Conservation (phyloP, 2,113 vertebrate genomes). For the Falcunculus frontatus region DNA sequence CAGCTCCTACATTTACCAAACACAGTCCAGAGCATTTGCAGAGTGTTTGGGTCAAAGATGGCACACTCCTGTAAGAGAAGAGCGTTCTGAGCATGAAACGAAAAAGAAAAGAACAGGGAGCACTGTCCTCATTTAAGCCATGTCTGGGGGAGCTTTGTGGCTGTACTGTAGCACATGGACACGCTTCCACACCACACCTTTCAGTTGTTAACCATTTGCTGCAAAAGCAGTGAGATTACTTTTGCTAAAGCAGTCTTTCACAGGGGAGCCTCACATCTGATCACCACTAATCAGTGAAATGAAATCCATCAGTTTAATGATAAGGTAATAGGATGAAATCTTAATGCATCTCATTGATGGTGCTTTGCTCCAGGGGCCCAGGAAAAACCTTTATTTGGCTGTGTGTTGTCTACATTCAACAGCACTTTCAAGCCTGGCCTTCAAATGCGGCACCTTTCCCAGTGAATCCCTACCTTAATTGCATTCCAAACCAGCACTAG, state of each 20-base stretch:
- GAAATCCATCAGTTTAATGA: neutral
- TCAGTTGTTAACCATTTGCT: neutral
- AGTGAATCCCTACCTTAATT: neutral
- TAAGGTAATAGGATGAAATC: neutral
- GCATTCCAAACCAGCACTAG: neutral
- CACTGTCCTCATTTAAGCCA: neutral
- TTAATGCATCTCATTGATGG: neutral
- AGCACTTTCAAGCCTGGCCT: neutral
- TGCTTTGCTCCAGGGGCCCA: neutral
- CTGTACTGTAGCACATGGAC: neutral
- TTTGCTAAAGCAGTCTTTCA: neutral
- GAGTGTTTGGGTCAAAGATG: neutral
- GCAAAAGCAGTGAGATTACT: neutral
- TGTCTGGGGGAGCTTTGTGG: neutral
- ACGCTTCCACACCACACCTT: accelerated
- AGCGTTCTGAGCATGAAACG: neutral
- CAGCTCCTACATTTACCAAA: neutral
- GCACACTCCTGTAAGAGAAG: neutral
- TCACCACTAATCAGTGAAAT: neutral
- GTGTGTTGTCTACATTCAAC: neutral
- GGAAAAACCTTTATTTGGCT: neutral
- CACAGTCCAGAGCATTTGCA: neutral
- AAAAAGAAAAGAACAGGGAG: neutral
- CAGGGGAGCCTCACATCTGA: neutral
- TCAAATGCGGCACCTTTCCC: neutral